Percentiles rank a stretch among this genome's conserved stretches.
Conservation (phyloP, 2,113 vertebrate species). For the Pogona vitticeps region DNA sequence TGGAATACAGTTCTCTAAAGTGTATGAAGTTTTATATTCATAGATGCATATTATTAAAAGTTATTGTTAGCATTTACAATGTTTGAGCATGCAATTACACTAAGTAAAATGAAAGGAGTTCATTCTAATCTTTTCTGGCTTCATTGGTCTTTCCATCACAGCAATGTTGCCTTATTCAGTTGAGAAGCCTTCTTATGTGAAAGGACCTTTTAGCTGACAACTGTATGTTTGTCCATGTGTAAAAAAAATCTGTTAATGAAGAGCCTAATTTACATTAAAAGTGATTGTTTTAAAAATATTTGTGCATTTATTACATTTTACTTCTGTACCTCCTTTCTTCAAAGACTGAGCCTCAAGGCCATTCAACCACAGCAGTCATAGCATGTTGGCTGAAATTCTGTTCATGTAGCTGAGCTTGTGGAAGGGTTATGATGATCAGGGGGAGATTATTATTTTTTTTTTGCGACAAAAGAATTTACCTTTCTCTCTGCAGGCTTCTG, state of each 20-base stretch:
- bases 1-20: conserved; percentile 39
- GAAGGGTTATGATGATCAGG: too few relatives aligned
- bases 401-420: too few relatives aligned
- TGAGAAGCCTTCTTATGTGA: background rate
- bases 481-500: too few relatives aligned
- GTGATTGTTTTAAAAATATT: background rate
- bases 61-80: conserved; percentile 34
- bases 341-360: too few relatives aligned
- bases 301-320: too few relatives aligned
- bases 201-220: background rate
- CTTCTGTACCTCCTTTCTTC: too few relatives aligned
- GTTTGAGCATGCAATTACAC: background rate
- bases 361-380: too few relatives aligned
- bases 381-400: too few relatives aligned
- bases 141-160: background rate
- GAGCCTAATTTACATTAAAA: background rate
- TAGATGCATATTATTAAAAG: background rate
- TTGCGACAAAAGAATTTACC: too few relatives aligned
- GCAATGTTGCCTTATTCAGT: background rate
- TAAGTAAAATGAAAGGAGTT: background rate
- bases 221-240: background rate
- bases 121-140: fast-evolving
- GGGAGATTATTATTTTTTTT: too few relatives aligned
- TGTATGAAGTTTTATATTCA: background rate
- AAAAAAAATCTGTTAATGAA: background rate